phyloP scores from a whole-genome alignment of 1,140 invertebrate species.

The Homarus americanus region DNA sequence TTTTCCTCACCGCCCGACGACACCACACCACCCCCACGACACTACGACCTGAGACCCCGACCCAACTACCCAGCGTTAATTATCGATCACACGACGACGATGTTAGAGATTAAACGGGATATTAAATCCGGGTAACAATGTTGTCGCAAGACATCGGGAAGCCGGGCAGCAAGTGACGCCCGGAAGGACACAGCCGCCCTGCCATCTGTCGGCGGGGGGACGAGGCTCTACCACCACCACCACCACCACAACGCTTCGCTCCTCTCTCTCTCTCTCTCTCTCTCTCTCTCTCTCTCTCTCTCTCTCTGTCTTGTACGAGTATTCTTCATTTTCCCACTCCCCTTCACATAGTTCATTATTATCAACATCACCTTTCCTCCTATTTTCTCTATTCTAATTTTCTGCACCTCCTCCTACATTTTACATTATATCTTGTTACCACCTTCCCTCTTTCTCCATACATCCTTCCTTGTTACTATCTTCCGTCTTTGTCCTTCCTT shows the following conservation, averaged over 20 bases:
- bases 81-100: not conserved
- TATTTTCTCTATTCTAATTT: too few species aligned
- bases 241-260: not conserved
- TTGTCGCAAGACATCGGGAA: not conserved
- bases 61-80: not conserved
- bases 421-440: too few species aligned
- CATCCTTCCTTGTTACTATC: too few species aligned
- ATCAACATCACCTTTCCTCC: too few species aligned
- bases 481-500: too few species aligned
- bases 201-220: not conserved
- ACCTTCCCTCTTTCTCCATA: too few species aligned
- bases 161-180: not conserved
- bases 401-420: too few species aligned
- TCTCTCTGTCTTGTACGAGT: too few species aligned
- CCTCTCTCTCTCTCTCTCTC: not conserved
- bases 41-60: too few species aligned
- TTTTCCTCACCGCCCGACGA: not conserved
- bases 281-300: not conserved
- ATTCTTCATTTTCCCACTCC: too few species aligned
- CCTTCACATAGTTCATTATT: too few species aligned
- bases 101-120: constrained; percentile 5
- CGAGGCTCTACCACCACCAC: not conserved
- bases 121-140: constrained; percentile 2
- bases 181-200: constrained; percentile 5
- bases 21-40: not conserved